Evolutionary conservation across 1,140 invertebrate species (phyloP), one percentile per base, ranked within the genome.

Genomic region (Lordiphosa stackelbergi): DNA sequence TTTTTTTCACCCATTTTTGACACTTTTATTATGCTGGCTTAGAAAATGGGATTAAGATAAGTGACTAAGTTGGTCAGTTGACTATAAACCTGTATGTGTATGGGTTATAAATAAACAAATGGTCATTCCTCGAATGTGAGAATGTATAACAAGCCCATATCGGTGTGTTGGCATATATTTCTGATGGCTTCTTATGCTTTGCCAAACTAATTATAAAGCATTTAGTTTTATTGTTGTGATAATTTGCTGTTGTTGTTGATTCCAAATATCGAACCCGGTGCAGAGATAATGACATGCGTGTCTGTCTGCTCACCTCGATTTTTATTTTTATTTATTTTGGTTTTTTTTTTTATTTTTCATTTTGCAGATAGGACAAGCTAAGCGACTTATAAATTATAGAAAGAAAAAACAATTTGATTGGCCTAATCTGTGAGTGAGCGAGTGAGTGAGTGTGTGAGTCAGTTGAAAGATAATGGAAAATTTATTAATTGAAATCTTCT

Each of bases 141-240:
- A 24, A 73, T 56, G 37, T 69, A 69, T 65, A 78, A 54, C 69
- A 78, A 78, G 73, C 73, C 13, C 45, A 40, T 51, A 66, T 60
- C 52, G 24, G n/a, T 36, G 12, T n/a, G 10, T 10, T n/a, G 16
- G 19, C 19, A 19, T 4, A 19, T 19, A 2, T 19, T 19, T 16
- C 2, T 19, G 19, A 19, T 19, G 19, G 40, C 40, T 11, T 60
- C 42, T 56, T 58, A 66, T 52, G 53, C 31, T 68, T 77, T 65
- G 70, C 53, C 12, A 61, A 73, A 79, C 73, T 85, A 85, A 85
- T 85, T 85, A 85, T 85, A 73, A 85, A 85, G 66, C 81, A 75
- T 85, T 85, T 85, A 81, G 75, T 70, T 85, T 85, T 85, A 81
- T 85, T 85, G 75, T 85, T 81, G 72, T 73, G 81, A 81, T 85